Percentiles rank a stretch among this genome's conserved stretches.
Evolutionary conservation across 2,888 invertebrate species (phyloP).

Genomic region (Caenorhabditis parvicauda): DNA sequence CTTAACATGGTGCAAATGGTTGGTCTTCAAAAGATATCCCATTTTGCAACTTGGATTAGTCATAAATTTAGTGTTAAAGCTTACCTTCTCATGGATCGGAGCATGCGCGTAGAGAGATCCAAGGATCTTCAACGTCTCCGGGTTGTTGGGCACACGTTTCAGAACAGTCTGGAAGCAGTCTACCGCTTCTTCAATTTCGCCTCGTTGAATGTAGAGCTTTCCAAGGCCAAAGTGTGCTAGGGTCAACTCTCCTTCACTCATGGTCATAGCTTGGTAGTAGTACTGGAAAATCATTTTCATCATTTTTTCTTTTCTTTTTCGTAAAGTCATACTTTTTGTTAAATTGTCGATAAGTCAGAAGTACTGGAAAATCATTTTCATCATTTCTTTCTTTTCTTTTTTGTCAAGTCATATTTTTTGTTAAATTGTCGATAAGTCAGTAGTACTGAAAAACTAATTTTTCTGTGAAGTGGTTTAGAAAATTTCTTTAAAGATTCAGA

Average conservation of each 20-base stretch:
- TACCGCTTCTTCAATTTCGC: constrained; percentile 74
- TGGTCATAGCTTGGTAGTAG: constrained; percentile 75
- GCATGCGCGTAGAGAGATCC: constrained; percentile 85
- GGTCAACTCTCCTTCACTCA: constrained; percentile 89
- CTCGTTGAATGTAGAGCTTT: constrained; percentile 97
- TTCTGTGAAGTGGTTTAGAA: no score
- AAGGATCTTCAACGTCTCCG: constrained; percentile 98
- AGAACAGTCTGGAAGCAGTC: constrained; percentile 97
- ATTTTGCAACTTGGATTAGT: constrained; percentile 33
- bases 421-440: not conserved
- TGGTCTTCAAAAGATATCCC: not conserved
- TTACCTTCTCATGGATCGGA: constrained; percentile 38
- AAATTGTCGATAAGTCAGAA: not conserved
- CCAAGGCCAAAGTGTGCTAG: constrained; percentile 95
- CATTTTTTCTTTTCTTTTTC: no score
- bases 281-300: constrained; percentile 71
- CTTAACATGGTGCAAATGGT: not conserved
- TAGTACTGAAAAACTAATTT: not conserved
- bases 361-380: not conserved
- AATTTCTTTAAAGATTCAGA: no score
- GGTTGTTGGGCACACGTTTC: constrained; percentile 93
- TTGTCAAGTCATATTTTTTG: not conserved
- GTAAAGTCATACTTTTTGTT: not conserved
- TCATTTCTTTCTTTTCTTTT: not conserved
- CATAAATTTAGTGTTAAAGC: not conserved